phyloP scores from a whole-genome alignment of 2,888 invertebrate genomes.

The Trachelus iudaicus region DNA sequence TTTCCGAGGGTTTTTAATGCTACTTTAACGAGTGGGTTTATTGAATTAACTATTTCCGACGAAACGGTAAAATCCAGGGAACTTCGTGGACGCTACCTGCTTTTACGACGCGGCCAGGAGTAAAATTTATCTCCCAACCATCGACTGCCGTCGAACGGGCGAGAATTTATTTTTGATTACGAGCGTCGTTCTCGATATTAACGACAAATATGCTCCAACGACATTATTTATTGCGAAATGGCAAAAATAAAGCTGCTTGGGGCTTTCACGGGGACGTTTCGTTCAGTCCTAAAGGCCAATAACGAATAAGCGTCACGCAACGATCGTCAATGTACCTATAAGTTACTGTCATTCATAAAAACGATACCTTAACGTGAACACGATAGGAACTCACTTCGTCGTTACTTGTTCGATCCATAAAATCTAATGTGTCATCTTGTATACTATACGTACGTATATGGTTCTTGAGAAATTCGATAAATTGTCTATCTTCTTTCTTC shows the following conservation, averaged over 20 bases:
- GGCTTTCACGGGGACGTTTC: neutral
- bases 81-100: neutral
- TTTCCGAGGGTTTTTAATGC: constrained; percentile 26
- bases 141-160: neutral
- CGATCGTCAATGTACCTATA: neutral
- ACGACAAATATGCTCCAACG: neutral
- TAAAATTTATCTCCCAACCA: neutral
- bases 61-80: constrained; percentile 28
- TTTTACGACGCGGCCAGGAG: neutral
- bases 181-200: neutral
- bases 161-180: neutral
- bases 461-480: neutral
- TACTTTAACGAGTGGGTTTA: constrained; percentile 27
- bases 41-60: constrained; percentile 32
- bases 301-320: neutral
- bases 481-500: neutral
- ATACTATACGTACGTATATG: neutral
- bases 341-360: neutral
- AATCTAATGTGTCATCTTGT: neutral
- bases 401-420: neutral
- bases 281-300: neutral
- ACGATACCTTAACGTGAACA: neutral
- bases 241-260: neutral
- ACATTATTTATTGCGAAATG: neutral
- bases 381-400: neutral